Conservation (phyloP, 2,113 vertebrate species). For the Sitta europaea region DNA sequence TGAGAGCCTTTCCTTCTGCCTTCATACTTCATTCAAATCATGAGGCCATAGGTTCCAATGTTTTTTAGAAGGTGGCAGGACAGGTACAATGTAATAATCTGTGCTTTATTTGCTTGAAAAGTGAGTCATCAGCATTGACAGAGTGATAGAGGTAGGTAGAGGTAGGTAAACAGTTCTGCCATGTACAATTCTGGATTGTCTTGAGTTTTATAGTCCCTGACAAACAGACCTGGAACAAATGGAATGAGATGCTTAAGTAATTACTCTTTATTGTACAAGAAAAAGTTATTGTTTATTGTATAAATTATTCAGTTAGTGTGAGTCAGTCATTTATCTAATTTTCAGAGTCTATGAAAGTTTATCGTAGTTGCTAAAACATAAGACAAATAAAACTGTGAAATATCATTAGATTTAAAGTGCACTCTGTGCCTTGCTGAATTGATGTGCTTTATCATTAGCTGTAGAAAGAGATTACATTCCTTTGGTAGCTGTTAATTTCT, state of each 20-base stretch:
- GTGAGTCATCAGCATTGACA: not conserved
- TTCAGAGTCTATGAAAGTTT: not conserved
- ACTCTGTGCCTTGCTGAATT: not conserved
- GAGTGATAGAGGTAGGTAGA: not conserved
- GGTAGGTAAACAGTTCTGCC: not conserved
- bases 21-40: not conserved
- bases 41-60: not conserved
- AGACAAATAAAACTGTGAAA: not conserved
- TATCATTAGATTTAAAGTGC: not conserved
- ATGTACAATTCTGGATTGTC: not conserved
- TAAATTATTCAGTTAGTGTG: not conserved
- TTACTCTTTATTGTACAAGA: not conserved
- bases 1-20: not conserved
- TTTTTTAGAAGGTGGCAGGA: not conserved
- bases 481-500: not conserved
- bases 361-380: not conserved
- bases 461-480: not conserved
- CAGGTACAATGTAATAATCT: not conserved
- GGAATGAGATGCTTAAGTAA: not conserved
- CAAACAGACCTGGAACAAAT: not conserved
- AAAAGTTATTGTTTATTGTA: not conserved
- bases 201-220: not conserved
- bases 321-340: not conserved
- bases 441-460: not conserved
- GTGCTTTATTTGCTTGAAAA: not conserved